Base-by-base conservation (phyloP, 2,888 invertebrate genomes). In the Myathropa florea region DNA sequence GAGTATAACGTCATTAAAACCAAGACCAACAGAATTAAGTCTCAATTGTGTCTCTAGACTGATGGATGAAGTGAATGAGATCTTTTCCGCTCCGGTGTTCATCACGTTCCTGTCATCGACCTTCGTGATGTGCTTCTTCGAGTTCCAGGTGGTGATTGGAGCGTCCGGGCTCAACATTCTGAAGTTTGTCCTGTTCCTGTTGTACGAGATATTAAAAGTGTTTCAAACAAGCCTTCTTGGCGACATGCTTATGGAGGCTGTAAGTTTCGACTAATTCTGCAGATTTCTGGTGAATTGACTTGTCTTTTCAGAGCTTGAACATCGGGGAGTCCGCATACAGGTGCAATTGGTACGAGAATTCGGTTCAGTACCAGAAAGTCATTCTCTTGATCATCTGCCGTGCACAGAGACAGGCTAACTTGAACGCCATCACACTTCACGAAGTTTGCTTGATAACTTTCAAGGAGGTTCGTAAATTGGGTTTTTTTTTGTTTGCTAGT, bases 391-490 rank as follows among this genome's bases (percentile, higher is more conserved):
- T 80, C 36, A 67, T 80, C 2, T 60, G 53, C 12, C 65, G 72
- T 12, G 30, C 72, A 3, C 79, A 80, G 55, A 80, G 28, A 39
- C 60, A 64, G 3, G 67, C 67, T 4, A 65, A 61, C n/a, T 65
- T 80, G 55, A 80, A 73, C n/a, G 79, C 72, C 10, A 53, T 80
- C 1, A 80, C 79, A 9, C 72, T 72, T 2, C 79, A 73, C 46
- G 67, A 65, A 14, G 67, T 67, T 33, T 64, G 65, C 6, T 36
- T 80, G 53, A 67, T 73, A 23, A 61, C 55, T 0, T 80, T 80
- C 36, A 73, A 80, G 10, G 60, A 67, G 60, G 72, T 46, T 18
- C 18, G 46, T 80, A 14, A 9, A 18, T 18, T 3, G 3, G 1
- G 3, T 12, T 59, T 0, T 3, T 18, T 7, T 6, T 0, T 26